A percentile compares a stretch with the other conserved stretches of the same genome.
Evolutionary conservation across 2,797 vertebrate genomes (phyloP).

Genomic region (Scomberomorus guttatus): DNA sequence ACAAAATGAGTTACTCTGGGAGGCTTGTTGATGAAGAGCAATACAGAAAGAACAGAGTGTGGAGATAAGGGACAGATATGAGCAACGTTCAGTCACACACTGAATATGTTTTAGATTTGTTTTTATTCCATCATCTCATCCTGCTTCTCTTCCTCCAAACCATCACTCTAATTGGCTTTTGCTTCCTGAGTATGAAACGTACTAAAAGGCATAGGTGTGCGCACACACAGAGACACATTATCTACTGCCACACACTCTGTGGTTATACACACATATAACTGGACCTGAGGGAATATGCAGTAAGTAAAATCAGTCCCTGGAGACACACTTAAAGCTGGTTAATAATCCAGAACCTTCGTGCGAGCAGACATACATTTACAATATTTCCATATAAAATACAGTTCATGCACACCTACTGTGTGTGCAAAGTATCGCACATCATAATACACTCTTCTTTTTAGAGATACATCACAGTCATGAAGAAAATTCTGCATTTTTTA

Average conservation of each 20-base stretch:
- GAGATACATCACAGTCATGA: too few relatives aligned
- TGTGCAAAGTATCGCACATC: too few relatives aligned
- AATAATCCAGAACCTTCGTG: slow-evolving; percentile 14
- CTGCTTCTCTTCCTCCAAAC: background rate
- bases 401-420: background rate
- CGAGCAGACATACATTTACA: background rate
- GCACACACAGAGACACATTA: background rate
- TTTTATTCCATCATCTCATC: background rate
- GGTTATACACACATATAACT: background rate
- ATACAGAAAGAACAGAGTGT: background rate
- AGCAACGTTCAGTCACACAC: background rate
- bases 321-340: background rate
- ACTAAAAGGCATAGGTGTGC: background rate
- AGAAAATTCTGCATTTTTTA: too few relatives aligned
- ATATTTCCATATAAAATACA: background rate
- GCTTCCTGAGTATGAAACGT: background rate
- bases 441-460: too few relatives aligned
- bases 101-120: background rate
- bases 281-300: background rate
- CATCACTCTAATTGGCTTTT: background rate
- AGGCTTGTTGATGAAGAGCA: background rate
- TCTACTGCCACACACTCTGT: too few relatives aligned
- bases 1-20: background rate
- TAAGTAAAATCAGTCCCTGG: slow-evolving; percentile 5
- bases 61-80: background rate